Percentiles rank a stretch among this genome's conserved stretches.
These are phyloP conservation scores for Pyrochroa serraticornis DNA, from an alignment of 2,888 invertebrate genomes.

Conservation along the genomic window DNA sequence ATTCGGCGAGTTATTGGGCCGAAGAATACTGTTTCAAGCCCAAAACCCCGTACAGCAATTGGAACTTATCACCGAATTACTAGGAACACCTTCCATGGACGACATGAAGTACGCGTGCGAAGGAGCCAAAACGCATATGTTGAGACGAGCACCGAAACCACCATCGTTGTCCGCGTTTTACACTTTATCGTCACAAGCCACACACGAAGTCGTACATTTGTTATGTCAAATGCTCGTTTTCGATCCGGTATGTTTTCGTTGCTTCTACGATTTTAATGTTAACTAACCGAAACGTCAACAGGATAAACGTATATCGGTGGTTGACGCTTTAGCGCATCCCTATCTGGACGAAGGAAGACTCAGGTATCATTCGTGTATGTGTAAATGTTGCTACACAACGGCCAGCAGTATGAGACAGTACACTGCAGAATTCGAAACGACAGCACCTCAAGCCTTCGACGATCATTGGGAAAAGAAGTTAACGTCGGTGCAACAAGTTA, in stretches of 20 bases:
- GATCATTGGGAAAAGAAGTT: constrained; percentile 97
- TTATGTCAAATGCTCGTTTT: constrained; percentile 97
- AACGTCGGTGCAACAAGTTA: constrained; percentile 90
- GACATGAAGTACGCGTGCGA: constrained; percentile 98
- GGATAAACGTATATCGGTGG: constrained; percentile 93
- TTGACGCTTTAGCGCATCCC: constrained; percentile 94
- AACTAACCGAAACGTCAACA: constrained; percentile 47
- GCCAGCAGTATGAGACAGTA: constrained; percentile 83
- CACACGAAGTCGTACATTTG: constrained; percentile 97
- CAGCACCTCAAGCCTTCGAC: constrained; percentile 89
- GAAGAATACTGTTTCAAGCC: constrained; percentile 92
- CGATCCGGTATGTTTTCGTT: constrained; percentile 80
- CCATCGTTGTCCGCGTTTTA: constrained; percentile 89
- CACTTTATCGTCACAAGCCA: constrained; percentile 87
- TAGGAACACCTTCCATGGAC: constrained; percentile 93
- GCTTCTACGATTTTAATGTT: not conserved
- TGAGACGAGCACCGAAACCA: constrained; percentile 85
- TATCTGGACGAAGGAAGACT: constrained; percentile 97
- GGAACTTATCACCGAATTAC: constrained; percentile 95
- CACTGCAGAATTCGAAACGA: constrained; percentile 89
- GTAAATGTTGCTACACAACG: constrained; percentile 93
- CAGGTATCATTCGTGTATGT: constrained; percentile 99
- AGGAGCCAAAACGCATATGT: constrained; percentile 90
- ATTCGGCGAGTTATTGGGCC: constrained; percentile 94
- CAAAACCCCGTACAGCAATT: constrained; percentile 96